These are phyloP conservation scores for Lasioglossum malachurum DNA, from an alignment of 2,888 invertebrate species.

Conservation along the genomic window DNA sequence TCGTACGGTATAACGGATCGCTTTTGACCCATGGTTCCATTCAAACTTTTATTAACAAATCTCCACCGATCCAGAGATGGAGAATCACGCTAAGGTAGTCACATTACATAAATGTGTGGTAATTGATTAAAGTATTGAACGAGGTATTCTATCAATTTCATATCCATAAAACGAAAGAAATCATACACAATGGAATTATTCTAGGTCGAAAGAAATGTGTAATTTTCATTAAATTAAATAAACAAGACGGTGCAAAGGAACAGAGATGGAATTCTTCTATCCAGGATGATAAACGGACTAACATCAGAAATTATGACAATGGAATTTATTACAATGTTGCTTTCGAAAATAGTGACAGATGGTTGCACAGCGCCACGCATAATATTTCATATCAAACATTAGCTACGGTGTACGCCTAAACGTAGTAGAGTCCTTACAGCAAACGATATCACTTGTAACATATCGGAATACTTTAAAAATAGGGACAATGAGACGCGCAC, in stretches of 20 bases:
- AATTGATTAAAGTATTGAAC: too few species aligned
- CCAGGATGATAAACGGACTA: neutral
- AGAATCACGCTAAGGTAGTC: too few species aligned
- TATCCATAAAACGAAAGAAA: too few species aligned
- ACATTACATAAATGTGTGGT: too few species aligned
- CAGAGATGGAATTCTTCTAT: neutral
- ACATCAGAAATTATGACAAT: conserved; percentile 54
- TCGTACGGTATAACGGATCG: too few species aligned
- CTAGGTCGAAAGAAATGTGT: too few species aligned
- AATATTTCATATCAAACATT: conserved; percentile 77
- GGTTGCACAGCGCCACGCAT: conserved; percentile 76
- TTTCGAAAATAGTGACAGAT: conserved; percentile 73
- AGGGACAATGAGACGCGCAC: conserved; percentile 49
- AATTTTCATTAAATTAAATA: too few species aligned
- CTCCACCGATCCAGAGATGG: too few species aligned
- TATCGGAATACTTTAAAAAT: conserved; percentile 53
- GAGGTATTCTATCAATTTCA: too few species aligned
- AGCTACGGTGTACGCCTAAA: conserved; percentile 75
- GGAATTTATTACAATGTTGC: conserved; percentile 77
- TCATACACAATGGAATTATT: too few species aligned
- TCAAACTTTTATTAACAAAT: too few species aligned
- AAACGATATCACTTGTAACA: conserved; percentile 61
- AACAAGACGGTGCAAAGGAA: neutral
- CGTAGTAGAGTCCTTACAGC: conserved; percentile 64
- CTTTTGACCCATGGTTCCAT: too few species aligned